phyloP scores from a whole-genome alignment of 30 jellyfish, hydroid and myxozoan species.

The Calvadosia cruxmelitensis region DNA sequence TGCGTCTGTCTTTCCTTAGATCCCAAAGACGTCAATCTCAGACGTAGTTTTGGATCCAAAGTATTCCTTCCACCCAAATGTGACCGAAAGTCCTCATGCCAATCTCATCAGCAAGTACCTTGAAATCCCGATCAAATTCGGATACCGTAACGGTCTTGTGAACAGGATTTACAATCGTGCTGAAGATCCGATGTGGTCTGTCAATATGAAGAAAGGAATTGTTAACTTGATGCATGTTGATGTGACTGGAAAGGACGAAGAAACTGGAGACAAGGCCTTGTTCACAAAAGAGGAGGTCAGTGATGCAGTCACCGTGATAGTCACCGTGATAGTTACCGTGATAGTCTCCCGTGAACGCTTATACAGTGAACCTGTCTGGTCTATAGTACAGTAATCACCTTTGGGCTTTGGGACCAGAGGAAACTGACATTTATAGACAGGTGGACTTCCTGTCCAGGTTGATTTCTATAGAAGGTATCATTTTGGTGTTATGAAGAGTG shows the following conservation, averaged over 20 bases:
- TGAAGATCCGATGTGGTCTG: constrained; percentile 56
- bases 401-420: no score
- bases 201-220: constrained; percentile 47
- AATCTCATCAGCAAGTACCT: constrained; percentile 9
- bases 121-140: constrained; percentile 41
- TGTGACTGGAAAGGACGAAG: constrained; percentile 39
- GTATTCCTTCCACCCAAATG: constrained; percentile 19
- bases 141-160: constrained; percentile 39
- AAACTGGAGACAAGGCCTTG: constrained; percentile 41
- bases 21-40: constrained; percentile 18
- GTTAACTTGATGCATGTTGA: constrained; percentile 48
- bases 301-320: no score
- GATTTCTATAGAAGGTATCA: no score
- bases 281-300: constrained; percentile 56
- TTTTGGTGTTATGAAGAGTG: no score
- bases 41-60: constrained; percentile 56
- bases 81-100: constrained; percentile 11
- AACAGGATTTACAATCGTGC: constrained; percentile 22
- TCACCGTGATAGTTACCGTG: no score
- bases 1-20: background rate
- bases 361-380: background rate
- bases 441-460: no score
- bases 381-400: no score
- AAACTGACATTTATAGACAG: no score
- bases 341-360: background rate